Evolutionary conservation across 2,113 vertebrate species (phyloP), one percentile per base, ranked within the genome.

Genomic region (Bothrops jararaca): DNA sequence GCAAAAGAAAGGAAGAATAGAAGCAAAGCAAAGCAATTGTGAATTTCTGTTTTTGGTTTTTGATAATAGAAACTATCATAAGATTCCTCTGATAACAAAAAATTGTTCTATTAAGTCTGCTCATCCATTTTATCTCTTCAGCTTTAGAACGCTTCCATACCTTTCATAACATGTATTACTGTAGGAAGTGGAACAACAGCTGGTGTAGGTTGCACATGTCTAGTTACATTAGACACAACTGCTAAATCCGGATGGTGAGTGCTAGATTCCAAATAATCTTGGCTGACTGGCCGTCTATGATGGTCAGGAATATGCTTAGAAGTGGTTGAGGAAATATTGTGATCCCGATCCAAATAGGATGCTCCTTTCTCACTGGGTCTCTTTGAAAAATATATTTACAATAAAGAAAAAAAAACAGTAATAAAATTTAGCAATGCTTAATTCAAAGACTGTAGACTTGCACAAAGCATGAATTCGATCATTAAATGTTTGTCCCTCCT

Each of bases 141-240:
- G 39, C 22, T 92, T 56, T 60, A 86, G 91, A 89, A 56, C 86
- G 48, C 18, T 85, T 80, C 42, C 91, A 89, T 91, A 96, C 96
- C 89, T 95, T 94, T 96, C 9, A 5, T 54, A 48, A 45, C 42
- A 58, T n/a, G 42, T 94, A 85, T 80, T 64, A 34, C 92, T 89
- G 0, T 50, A 0, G 57, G 88, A 85, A 90, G n/a, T 57, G 89
- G 93, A 85, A 85, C 24, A 13, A 5, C 20, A 3, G 39, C 26
- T 91, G 48, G 10, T 22, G 85, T 89, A 26, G 23, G 57, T 92
- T 91, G 88, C 90, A 91, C 80, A 91, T 56, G 0, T 92, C 74
- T 22, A 52, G 88, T 92, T 88, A 88, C 56, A 60, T 29, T 60
- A 85, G 90, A 10, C 1, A 85, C 34, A 34, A 60, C 29, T 74